Percentiles rank a stretch among this genome's conserved stretches.
Conservation (phyloP, 2,888 invertebrate species). For the Tenthredo distinguenda region DNA sequence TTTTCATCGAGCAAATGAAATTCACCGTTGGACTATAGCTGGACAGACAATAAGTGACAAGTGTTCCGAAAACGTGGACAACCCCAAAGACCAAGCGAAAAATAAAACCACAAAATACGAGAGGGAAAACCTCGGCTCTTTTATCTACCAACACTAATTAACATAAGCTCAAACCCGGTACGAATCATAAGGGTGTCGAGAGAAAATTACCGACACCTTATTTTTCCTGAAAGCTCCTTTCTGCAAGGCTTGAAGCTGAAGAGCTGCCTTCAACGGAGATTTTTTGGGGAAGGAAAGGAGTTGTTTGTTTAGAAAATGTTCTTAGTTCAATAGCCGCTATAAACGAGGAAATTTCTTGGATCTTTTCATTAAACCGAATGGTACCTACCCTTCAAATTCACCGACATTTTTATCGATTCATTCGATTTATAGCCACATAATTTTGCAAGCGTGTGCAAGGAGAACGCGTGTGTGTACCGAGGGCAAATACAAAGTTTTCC, state of each 20-base stretch:
- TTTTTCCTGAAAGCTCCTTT: background rate
- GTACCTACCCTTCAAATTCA: background rate
- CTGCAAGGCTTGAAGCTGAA: background rate
- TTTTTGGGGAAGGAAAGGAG: background rate
- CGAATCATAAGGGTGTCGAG: slow-evolving; percentile 8
- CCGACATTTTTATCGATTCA: slow-evolving; percentile 22
- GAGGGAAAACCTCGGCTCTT: background rate
- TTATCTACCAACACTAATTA: slow-evolving; percentile 2
- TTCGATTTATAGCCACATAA: slow-evolving; percentile 31
- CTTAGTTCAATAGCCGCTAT: background rate
- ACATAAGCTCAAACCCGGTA: background rate
- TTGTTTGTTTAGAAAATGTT: background rate
- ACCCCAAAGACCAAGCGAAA: background rate
- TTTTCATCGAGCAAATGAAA: background rate
- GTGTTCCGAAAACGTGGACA: background rate
- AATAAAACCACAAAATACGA: background rate
- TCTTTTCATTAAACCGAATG: background rate
- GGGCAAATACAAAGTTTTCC: slow-evolving; percentile 32
- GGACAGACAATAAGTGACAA: background rate
- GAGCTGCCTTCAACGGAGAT: background rate
- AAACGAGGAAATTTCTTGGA: background rate
- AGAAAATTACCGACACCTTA: background rate
- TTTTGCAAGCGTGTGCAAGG: background rate
- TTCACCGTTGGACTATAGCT: background rate
- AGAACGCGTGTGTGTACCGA: background rate